Base-by-base conservation (phyloP, 1,140 invertebrate genomes). In the Drosophila albomicans region DNA sequence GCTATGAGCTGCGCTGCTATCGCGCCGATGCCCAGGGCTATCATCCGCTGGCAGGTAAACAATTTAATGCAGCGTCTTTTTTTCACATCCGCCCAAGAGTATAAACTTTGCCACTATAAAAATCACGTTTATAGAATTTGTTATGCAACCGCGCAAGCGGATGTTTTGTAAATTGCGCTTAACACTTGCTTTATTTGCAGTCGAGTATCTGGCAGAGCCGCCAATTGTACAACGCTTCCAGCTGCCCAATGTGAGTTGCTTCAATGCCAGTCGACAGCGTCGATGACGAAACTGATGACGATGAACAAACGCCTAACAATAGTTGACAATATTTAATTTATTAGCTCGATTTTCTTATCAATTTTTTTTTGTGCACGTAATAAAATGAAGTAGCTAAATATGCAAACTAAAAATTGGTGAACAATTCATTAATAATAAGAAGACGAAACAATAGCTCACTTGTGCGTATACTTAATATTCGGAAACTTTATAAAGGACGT, bases 1-100 rank as follows among this genome's bases (percentile, higher is more conserved):
- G 51, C 0, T 90, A 81, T 6, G 85, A 89, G 49, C 54, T 89
- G 41, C 69, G 85, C 15, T 89, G 85, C 59, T 89, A 90, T 57
- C 76, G 81, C 6, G 76, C 85, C 16, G 85, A 89, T 58, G 15
- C 54, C 28, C 38, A 75, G 1, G 85, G 85, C 35, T 89, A 89
- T 59, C 86, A 81, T 30, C 66, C 86, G 7, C 41, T 77, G 7
- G 32, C 64, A 68, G 78, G 85, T 90, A 2, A 38, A 32, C 30
- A 10, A 25, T 13, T 11, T 8, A 48, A 8, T 25, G 20, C 20
- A 25, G 20, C 20, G 20, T 25, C 20, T 25, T 25, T 25, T 25
- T 25, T 25, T 25, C 20, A 25, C 20, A 25, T 25, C 20, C 20
- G 20, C 20, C 20, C 20, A 25, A 25, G 20, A 25, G 20, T 25